Base-by-base conservation (phyloP, 2,113 vertebrate species). In the Tyto alba region DNA sequence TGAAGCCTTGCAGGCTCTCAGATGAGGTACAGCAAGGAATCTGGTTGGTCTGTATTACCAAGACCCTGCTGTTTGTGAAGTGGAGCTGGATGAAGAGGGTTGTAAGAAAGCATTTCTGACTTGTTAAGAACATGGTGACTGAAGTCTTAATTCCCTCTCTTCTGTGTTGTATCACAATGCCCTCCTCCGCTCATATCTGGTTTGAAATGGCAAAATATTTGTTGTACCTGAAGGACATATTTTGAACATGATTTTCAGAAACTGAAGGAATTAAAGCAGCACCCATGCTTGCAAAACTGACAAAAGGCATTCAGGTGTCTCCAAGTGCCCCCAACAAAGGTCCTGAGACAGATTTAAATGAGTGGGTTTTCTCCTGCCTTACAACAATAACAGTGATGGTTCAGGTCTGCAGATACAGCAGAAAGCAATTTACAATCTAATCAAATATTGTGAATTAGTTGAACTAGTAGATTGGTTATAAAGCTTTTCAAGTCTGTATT, bases 361-460 rank as follows among this genome's bases (percentile, higher is more conserved):
- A 55, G 25, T 11, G 50, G 16, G 7, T 50, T 75, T 68, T 76
- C 16, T 69, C 16, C 53, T 40, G 48, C 77, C 30, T 74, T 68
- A 17, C 52, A 62, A 1, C 38, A 32, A 25, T 13, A 52, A 7
- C 0, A 0, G 8, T 12, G 52, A 15, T 69, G 38, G 21, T 9
- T 78, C 56, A 53, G 34, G 16, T 18, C 40, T 79, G 59, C 71
- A 85, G 53, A 12, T 45, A 41, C 57, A 76, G 57, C 40, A 88
- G 66, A 34, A 76, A 47, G 34, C 40, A 56, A 13, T 64, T 60
- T 69, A 43, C 19, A 45, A 3, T n/a, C 69, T 48, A 64, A 60
- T 75, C 10, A 82, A 82, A 32, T 23, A 7, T 22, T 20, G 29
- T 26, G 16, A 63, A 34, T 69, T 90, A 66, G 15, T 5, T 92